Base-by-base conservation (phyloP, 23 tunicate species). In the Styela clava region DNA sequence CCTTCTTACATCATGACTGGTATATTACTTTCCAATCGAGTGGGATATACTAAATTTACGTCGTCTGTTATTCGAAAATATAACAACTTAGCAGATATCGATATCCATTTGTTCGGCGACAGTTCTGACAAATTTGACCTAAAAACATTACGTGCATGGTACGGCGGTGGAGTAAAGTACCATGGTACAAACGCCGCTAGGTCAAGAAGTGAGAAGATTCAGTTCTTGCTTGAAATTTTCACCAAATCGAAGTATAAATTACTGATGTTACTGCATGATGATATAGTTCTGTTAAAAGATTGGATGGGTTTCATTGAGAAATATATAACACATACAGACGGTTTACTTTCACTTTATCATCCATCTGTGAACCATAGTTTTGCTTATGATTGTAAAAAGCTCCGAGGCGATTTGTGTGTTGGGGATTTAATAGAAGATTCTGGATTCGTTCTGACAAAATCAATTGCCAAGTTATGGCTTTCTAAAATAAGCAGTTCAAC, bases 1-100 rank as follows among this genome's bases (percentile, higher is more conserved):
- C 56, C 56, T 7, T 44, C 56, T 12, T 44, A 65, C 16, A 65
- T 65, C 71, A 65, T 65, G 71, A 16, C 16, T 26, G 71, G 16
- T 25, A 28, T 65, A 3, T 7, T 65, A 5, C 16, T 65, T 3
- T 25, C 31, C 16, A 28, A 65, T 65, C 7, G 31, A 65, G 9
- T 16, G 7, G 71, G 71, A 65, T 65, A 65, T 65, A 65, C 71
- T 3, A 26, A 65, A 16, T 65, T 65, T 65, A 65, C 71, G 7
- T 26, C 71, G 7, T 65, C 71, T 9, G 71, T 65, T 25, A 5
- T 65, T 5, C 30, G 31, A 28, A 65, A 65, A 7, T 25, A 25
- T 65, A 26, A 65, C 31, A 65, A 28, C 30, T 5, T 65, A 26
- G 16, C 7, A 3, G 30, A 26, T 65, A 7, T 5, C 7, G 31